Evolutionary conservation across 64 coral and sea anemone genomes (phyloP).

Genomic region (Montipora efflorescens): DNA sequence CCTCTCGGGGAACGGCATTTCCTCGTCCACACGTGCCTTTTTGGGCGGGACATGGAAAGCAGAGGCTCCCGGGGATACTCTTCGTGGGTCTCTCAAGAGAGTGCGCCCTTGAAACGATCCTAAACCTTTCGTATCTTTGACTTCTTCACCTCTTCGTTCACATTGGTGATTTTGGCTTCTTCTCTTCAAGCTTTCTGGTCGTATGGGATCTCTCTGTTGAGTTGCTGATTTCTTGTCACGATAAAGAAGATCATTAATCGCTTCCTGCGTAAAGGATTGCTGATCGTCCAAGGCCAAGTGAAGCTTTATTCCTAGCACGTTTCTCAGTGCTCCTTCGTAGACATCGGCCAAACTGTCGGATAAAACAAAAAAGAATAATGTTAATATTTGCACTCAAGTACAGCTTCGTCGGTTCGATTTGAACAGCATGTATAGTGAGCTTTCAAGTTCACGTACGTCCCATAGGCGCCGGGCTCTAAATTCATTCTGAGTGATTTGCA

Average conservation of each 20-base stretch:
- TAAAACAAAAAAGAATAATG: not conserved
- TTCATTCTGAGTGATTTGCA: too few species aligned
- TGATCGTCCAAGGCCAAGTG: conserved; percentile 63
- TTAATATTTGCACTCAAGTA: not conserved
- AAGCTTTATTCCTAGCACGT: conserved; percentile 63
- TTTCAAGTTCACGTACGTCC: too few species aligned
- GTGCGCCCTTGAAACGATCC: conserved; percentile 58
- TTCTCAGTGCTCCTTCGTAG: conserved; percentile 71
- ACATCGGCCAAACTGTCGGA: conserved; percentile 63
- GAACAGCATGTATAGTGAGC: too few species aligned
- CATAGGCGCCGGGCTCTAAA: too few species aligned
- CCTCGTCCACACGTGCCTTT: conserved; percentile 47
- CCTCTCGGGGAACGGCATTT: conserved; percentile 21
- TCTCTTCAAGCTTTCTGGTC: conserved; percentile 41
- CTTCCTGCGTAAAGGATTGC: conserved; percentile 31
- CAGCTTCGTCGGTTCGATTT: too few species aligned
- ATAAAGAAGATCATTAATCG: conserved; percentile 56
- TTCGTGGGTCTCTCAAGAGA: conserved; percentile 27
- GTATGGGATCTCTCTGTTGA: conserved; percentile 8
- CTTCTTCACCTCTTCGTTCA: conserved; percentile 10
- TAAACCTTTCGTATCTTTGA: conserved; percentile 32
- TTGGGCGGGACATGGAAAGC: conserved; percentile 77
- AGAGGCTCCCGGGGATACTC: conserved; percentile 31
- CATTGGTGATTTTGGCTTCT: conserved; percentile 34
- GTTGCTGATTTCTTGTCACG: conserved; percentile 37